Evolutionary conservation across 2,113 vertebrate species (phyloP).

Genomic region (Sapajus apella): DNA sequence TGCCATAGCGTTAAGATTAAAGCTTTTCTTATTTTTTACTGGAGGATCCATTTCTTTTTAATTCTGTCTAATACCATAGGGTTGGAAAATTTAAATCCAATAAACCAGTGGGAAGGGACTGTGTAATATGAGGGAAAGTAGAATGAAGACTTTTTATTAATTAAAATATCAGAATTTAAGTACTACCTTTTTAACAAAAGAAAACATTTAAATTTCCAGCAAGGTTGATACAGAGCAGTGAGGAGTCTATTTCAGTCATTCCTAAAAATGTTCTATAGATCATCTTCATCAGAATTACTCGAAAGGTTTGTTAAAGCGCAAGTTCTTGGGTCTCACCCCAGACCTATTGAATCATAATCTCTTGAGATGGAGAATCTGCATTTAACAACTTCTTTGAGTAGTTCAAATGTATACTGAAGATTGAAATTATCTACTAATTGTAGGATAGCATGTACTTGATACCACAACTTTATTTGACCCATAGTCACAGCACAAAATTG

Average conservation of each 20-base stretch:
- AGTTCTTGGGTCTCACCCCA: neutral
- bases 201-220: neutral
- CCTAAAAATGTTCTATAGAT: neutral
- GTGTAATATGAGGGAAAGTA: neutral
- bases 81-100: neutral
- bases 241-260: neutral
- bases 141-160: neutral
- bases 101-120: neutral
- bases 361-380: neutral
- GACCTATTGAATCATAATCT: neutral
- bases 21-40: neutral
- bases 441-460: neutral
- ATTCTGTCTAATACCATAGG: neutral
- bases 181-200: neutral
- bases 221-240: neutral
- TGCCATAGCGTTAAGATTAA: neutral
- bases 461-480: neutral
- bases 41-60: neutral
- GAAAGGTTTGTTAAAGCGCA: neutral
- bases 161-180: neutral
- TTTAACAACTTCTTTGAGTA: neutral
- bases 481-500: neutral
- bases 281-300: neutral
- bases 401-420: neutral
- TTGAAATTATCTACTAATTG: neutral